Conservation (phyloP, 2,888 invertebrate species). For the Polydrusus tereticollis region DNA sequence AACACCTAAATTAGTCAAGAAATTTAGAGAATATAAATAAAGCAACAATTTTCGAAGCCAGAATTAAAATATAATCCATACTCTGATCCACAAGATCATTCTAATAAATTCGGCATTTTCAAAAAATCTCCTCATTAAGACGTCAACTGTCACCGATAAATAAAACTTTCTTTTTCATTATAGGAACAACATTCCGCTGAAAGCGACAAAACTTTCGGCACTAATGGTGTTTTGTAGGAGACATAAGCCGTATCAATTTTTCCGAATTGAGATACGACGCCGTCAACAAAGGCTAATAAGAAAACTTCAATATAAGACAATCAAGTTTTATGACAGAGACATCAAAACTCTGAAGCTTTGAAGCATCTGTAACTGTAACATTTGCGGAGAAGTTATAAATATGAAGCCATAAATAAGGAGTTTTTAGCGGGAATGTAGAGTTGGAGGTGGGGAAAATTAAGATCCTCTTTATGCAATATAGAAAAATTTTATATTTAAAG, state of each 20-base stretch:
- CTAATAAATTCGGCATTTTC: not conserved
- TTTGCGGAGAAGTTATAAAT: conserved; percentile 40
- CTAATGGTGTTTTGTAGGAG: conserved; percentile 45
- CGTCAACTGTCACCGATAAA: conserved; percentile 36
- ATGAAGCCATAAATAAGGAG: conserved; percentile 35
- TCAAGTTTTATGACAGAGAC: conserved; percentile 65
- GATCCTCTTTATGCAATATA: too few species aligned
- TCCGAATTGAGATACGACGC: conserved; percentile 49
- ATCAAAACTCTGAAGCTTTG: conserved; percentile 63
- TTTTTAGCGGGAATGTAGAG: conserved; percentile 31
- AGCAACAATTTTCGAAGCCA: too few species aligned
- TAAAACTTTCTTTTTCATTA: conserved; percentile 43
- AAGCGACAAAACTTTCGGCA: conserved; percentile 39
- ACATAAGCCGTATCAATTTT: conserved; percentile 50
- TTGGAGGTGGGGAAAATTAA: not conserved
- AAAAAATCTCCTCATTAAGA: conserved; percentile 24
- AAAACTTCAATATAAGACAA: conserved; percentile 66
- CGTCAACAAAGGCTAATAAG: conserved; percentile 61
- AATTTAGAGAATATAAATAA: too few species aligned
- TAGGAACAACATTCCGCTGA: conserved; percentile 19
- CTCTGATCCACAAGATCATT: not conserved
- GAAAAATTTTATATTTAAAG: too few species aligned
- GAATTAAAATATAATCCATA: not conserved
- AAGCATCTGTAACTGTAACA: conserved; percentile 47
- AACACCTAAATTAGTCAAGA: too few species aligned